Percentiles rank a stretch among this genome's conserved stretches.
These are phyloP conservation scores for Drosophila elegans DNA, from an alignment of 1,140 invertebrate genomes.

Conservation along the genomic window DNA sequence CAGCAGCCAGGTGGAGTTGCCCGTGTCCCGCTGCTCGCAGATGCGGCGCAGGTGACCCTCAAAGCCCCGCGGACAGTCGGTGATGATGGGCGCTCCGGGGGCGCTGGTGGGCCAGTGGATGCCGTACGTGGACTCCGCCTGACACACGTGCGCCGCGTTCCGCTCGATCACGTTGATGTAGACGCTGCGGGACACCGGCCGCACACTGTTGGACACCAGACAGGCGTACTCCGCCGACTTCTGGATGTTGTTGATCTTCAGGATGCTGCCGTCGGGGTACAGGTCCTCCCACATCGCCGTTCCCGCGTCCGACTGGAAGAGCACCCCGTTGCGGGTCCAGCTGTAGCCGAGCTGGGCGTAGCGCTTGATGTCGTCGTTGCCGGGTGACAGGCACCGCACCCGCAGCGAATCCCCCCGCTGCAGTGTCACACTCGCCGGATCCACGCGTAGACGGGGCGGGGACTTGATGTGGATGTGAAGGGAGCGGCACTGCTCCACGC, in stretches of 20 bases:
- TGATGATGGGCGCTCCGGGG: constrained; percentile 87
- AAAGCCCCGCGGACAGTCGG: constrained; percentile 87
- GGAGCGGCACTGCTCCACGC: constrained; percentile 90
- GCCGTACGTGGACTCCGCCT: constrained; percentile 84
- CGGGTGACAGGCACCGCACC: constrained; percentile 88
- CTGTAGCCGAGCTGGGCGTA: constrained; percentile 90
- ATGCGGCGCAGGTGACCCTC: constrained; percentile 85
- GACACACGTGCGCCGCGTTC: constrained; percentile 86
- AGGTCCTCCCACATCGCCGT: constrained; percentile 92
- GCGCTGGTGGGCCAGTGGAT: constrained; percentile 88
- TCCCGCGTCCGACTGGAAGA: constrained; percentile 89
- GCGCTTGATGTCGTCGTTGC: constrained; percentile 86
- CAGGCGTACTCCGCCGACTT: constrained; percentile 89
- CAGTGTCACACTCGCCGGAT: constrained; percentile 90
- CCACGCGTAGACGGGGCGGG: constrained; percentile 89
- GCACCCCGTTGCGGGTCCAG: constrained; percentile 90
- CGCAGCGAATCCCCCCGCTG: constrained; percentile 87
- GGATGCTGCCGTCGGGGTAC: constrained; percentile 91
- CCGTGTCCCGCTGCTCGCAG: constrained; percentile 87
- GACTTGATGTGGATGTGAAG: constrained; percentile 88
- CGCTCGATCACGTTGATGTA: constrained; percentile 88
- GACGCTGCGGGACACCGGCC: constrained; percentile 86
- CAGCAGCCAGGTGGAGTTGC: constrained; percentile 89
- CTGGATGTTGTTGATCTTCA: constrained; percentile 91
- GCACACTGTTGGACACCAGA: constrained; percentile 86